Percentiles rank a stretch among this genome's conserved stretches.
These are phyloP conservation scores for Heliconius charithonia DNA, from an alignment of 2,888 invertebrate genomes.

Conservation along the genomic window DNA sequence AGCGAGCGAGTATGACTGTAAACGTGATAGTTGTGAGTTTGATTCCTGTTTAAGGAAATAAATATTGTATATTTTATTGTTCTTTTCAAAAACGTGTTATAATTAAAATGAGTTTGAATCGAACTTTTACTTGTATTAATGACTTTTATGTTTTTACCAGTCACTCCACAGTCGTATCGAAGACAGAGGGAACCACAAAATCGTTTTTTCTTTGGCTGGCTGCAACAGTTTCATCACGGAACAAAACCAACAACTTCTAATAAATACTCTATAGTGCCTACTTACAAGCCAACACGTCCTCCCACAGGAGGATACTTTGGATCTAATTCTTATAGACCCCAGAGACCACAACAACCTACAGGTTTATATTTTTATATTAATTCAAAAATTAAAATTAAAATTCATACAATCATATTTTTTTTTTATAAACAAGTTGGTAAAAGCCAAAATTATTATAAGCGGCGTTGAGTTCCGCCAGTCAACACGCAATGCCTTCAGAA, in stretches of 20 bases:
- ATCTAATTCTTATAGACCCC: conserved; percentile 66
- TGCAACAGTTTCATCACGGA: conserved; percentile 15
- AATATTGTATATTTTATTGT: background rate
- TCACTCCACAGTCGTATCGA: conserved; percentile 55
- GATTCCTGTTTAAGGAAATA: background rate
- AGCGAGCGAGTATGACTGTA: too few relatives aligned
- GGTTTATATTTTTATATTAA: conserved; percentile 53
- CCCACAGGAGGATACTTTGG: conserved; percentile 69
- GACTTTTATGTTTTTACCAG: conserved; percentile 50
- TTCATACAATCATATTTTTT: background rate
- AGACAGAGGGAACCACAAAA: conserved; percentile 48
- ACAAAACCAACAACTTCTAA: background rate
- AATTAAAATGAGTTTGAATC: background rate
- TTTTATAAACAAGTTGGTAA: background rate
- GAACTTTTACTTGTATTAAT: background rate
- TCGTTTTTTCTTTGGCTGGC: conserved; percentile 31
- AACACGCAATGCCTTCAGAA: too few relatives aligned
- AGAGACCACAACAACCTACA: conserved; percentile 62
- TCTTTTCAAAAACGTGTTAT: too few relatives aligned
- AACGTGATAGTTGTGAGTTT: too few relatives aligned
- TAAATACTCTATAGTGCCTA: conserved; percentile 35
- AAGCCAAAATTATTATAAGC: too few relatives aligned
- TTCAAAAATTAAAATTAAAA: background rate
- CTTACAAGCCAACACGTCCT: conserved; percentile 54
- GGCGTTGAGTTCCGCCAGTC: too few relatives aligned